phyloP scores from a whole-genome alignment of 92 coral and sea anemone species.

The Anthopleura xanthogrammica region DNA sequence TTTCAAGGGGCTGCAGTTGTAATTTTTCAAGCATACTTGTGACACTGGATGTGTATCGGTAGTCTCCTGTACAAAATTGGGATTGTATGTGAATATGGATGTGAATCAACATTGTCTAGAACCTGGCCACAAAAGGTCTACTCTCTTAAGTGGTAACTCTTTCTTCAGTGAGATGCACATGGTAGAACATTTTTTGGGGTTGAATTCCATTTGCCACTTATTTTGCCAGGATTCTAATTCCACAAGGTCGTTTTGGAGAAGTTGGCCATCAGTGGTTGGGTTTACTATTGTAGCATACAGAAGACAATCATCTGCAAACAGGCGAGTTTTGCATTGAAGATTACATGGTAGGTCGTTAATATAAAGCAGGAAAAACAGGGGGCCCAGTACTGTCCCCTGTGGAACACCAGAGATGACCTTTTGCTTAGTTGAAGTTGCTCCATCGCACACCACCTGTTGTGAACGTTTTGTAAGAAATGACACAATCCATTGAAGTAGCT shows the following conservation, averaged over 20 bases:
- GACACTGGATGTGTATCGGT: conserved; percentile 43
- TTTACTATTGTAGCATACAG: conserved; percentile 5
- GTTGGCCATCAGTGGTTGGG: not conserved
- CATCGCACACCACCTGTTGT: too few species aligned
- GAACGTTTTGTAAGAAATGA: too few species aligned
- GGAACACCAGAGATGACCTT: conserved; percentile 7
- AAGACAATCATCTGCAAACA: conserved; percentile 33
- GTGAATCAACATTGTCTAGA: conserved; percentile 6
- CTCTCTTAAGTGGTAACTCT: not conserved
- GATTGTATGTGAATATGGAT: conserved; percentile 27
- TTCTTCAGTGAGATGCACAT: too few species aligned
- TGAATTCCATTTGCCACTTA: not conserved
- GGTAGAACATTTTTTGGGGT: not conserved
- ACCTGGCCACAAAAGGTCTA: conserved; percentile 7
- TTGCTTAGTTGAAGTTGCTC: conserved; percentile 8
- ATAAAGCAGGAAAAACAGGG: not conserved
- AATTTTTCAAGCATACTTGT: conserved; percentile 32
- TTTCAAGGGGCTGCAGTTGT: conserved; percentile 47
- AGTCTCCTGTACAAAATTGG: conserved; percentile 47
- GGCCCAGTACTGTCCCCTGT: not conserved
- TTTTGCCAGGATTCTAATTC: not conserved
- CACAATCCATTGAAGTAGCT: too few species aligned
- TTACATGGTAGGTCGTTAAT: not conserved
- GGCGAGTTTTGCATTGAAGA: conserved; percentile 15
- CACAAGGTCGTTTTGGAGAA: not conserved